Conservation (phyloP, 2,888 invertebrate species). For the Chrysina gloriosa region DNA sequence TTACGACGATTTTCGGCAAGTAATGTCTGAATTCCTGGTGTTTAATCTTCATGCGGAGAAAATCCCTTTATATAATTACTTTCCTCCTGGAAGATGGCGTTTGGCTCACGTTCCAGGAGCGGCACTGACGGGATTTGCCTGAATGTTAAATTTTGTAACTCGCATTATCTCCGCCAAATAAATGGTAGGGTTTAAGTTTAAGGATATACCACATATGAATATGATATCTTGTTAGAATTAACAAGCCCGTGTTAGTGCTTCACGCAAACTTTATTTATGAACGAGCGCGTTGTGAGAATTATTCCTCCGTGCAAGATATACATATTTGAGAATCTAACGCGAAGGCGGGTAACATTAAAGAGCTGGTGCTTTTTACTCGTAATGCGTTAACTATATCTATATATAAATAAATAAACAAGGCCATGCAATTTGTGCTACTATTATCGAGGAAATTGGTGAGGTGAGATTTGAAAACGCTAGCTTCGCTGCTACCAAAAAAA, state of each 20-base stretch:
- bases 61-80: constrained; percentile 64
- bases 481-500: too few species aligned
- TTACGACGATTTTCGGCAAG: constrained; percentile 60
- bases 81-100: constrained; percentile 61
- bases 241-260: constrained; percentile 24
- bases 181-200: constrained; percentile 26
- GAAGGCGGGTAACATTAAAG: too few species aligned
- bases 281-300: not conserved
- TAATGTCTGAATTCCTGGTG: constrained; percentile 63
- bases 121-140: constrained; percentile 29
- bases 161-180: constrained; percentile 24
- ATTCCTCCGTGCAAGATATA: not conserved
- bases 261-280: constrained; percentile 4
- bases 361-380: too few species aligned
- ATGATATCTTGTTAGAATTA: constrained; percentile 30
- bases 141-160: constrained; percentile 25
- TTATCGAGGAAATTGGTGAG: too few species aligned
- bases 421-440: too few species aligned
- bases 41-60: constrained; percentile 63
- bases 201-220: constrained; percentile 18
- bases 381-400: too few species aligned
- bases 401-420: too few species aligned
- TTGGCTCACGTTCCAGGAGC: constrained; percentile 57
- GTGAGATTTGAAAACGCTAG: too few species aligned
- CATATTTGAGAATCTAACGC: too few species aligned